phyloP scores from a whole-genome alignment of 2,888 invertebrate species.

The Apeira syringaria region DNA sequence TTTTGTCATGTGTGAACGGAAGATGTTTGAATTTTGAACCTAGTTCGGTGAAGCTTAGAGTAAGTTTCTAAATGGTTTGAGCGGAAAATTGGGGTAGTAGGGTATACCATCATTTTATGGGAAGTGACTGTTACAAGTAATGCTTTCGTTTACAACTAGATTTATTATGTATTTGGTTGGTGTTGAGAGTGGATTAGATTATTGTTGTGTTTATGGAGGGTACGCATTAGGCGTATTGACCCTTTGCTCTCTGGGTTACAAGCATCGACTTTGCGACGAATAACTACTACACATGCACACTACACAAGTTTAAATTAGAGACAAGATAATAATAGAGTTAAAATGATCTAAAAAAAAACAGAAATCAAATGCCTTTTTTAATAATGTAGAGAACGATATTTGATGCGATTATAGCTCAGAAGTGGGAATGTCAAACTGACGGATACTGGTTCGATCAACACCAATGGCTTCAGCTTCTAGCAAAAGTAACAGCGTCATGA shows the following conservation, averaged over 20 bases:
- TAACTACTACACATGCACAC: too few relatives aligned
- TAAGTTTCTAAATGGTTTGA: not conserved
- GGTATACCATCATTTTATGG: slow-evolving; percentile 37
- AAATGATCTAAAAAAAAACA: too few relatives aligned
- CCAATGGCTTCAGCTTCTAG: too few relatives aligned
- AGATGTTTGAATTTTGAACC: not conserved
- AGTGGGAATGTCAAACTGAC: too few relatives aligned
- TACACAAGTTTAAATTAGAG: too few relatives aligned
- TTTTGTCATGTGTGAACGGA: slow-evolving; percentile 3
- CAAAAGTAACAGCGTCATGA: too few relatives aligned
- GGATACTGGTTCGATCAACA: too few relatives aligned
- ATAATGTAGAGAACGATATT: too few relatives aligned
- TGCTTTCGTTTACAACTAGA: slow-evolving; percentile 40
- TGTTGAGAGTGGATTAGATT: slow-evolving; percentile 20
- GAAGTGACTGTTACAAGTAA: slow-evolving; percentile 41
- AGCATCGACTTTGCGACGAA: not conserved
- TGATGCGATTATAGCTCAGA: too few relatives aligned
- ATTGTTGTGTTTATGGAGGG: slow-evolving; percentile 5
- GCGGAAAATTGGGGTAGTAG: slow-evolving; percentile 33
- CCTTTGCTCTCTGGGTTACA: not conserved
- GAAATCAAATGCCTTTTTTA: too few relatives aligned
- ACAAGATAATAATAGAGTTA: too few relatives aligned
- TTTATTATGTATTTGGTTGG: slow-evolving; percentile 40
- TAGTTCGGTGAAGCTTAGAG: not conserved
- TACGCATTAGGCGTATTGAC: not conserved